Evolutionary conservation across 2,888 invertebrate genomes (phyloP).

Genomic region (Opisthograptis luteolata): DNA sequence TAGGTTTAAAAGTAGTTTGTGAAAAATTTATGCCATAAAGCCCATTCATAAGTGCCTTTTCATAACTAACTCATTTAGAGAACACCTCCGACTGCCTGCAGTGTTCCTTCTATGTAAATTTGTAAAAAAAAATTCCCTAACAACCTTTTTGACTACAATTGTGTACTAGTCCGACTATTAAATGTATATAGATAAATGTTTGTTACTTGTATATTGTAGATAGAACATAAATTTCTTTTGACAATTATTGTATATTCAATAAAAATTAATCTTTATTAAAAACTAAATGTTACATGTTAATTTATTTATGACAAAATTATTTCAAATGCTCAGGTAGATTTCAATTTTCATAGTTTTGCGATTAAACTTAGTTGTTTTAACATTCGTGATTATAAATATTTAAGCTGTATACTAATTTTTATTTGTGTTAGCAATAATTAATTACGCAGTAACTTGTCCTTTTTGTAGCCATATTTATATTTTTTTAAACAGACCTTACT

Average conservation of each 20-base stretch:
- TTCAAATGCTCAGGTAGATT: constrained; percentile 72
- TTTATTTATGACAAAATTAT: constrained; percentile 74
- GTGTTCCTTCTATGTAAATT: constrained; percentile 71
- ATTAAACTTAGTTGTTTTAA: constrained; percentile 55
- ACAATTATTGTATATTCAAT: constrained; percentile 78
- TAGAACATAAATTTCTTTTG: constrained; percentile 82
- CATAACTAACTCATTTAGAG: constrained; percentile 20
- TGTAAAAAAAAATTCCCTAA: constrained; percentile 66
- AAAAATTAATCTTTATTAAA: constrained; percentile 68
- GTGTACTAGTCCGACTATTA: constrained; percentile 82
- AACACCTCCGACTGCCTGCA: constrained; percentile 52
- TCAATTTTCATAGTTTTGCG: constrained; percentile 56
- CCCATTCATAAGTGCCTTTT: constrained; percentile 22
- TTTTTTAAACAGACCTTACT: constrained; percentile 77
- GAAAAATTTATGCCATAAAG: background rate
- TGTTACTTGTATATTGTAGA: constrained; percentile 84
- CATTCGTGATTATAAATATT: constrained; percentile 43
- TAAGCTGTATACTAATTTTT: constrained; percentile 62
- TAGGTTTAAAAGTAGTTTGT: background rate
- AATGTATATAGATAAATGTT: constrained; percentile 84
- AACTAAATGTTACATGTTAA: constrained; percentile 68
- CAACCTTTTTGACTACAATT: constrained; percentile 71
- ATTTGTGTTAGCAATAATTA: constrained; percentile 64
- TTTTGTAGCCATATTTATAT: constrained; percentile 81
- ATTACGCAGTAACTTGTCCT: constrained; percentile 66